Base-by-base conservation (phyloP, 1,140 invertebrate species). In the Zelostemma sp. region DNA sequence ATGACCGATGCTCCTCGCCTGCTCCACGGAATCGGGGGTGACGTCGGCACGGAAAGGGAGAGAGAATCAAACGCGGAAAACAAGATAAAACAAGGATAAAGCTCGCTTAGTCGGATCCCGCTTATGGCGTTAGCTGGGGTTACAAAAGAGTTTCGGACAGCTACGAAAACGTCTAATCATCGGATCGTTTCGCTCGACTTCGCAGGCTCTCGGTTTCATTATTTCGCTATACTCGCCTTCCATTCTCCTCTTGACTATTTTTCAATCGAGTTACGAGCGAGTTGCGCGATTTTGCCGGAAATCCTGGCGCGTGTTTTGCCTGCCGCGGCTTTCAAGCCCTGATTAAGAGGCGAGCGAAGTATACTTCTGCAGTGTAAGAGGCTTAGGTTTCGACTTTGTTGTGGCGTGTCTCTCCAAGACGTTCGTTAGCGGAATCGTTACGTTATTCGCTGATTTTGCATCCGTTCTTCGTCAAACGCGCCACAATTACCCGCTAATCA, bases 71-170 rank as follows among this genome's bases (percentile, higher is more conserved):
- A 69, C 63, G 72, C 55, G 64, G 74, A 75, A 81, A 81, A 82
- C 79, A 81, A 83, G 80, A 82, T 82, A 83, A 83, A 82, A 83
- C 78, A 80, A 81, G 78, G 80, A 80, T 80, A 82, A 83, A 80
- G 67, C 70, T 73, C 67, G 76, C 66, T 73, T 68, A 68, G 66
- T 62, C 41, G 62, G 61, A 68, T 65, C 62, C 62, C 62, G 58
- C 61, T 68, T 68, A 68, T 58, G 53, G 54, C 57, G 48, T 68
- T 62, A 61, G 65, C 74, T 73, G 68, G 66, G 60, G 64, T 59
- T 65, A 67, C 53, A 51, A 51, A 61, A 59, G 59, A 70, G 51
- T 60, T 65, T 66, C 61, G 55, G 66, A 59, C 57, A 66, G 63
- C 57, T 66, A 43, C 43, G 63, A 74, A 74, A 74, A 66, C 62